These are phyloP conservation scores for Chanos chanos DNA, from an alignment of 2,797 vertebrate genomes.

Conservation along the genomic window DNA sequence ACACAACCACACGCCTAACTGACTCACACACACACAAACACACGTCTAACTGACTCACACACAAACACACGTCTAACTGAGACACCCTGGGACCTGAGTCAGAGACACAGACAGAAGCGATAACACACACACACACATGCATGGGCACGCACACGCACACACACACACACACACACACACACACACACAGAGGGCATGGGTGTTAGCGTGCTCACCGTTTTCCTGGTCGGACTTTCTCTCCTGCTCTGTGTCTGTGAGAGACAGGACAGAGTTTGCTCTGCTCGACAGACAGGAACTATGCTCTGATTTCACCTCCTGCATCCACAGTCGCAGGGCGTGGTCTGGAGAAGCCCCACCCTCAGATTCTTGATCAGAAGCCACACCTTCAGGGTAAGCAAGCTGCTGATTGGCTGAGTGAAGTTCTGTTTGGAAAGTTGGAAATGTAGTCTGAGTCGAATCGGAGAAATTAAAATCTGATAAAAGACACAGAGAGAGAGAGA, in stretches of 20 bases:
- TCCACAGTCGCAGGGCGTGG: slow-evolving; percentile 90
- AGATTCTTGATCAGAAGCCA: slow-evolving; percentile 87
- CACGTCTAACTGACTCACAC: slow-evolving; percentile 17
- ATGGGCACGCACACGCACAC: background rate
- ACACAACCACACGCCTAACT: too few relatives aligned
- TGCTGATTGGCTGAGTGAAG: slow-evolving; percentile 51
- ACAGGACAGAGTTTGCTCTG: slow-evolving; percentile 92
- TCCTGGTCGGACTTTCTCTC: slow-evolving; percentile 95
- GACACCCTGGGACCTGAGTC: too few relatives aligned
- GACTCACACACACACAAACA: slow-evolving; percentile 36
- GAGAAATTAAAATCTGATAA: too few relatives aligned
- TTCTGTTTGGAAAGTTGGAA: slow-evolving; percentile 39
- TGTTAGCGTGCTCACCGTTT: slow-evolving; percentile 78
- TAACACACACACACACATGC: background rate
- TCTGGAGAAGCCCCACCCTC: slow-evolving; percentile 88
- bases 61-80: background rate
- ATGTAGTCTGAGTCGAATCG: slow-evolving; percentile 15
- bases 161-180: background rate
- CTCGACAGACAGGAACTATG: slow-evolving; percentile 95
- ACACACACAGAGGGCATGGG: too few relatives aligned
- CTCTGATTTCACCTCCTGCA: slow-evolving; percentile 91
- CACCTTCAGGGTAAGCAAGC: slow-evolving; percentile 68
- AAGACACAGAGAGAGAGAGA: background rate
- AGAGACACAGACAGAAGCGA: background rate
- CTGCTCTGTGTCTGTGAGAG: slow-evolving; percentile 96